These are phyloP conservation scores for Eristalis tenax DNA, from an alignment of 2,888 invertebrate genomes.

Conservation along the genomic window DNA sequence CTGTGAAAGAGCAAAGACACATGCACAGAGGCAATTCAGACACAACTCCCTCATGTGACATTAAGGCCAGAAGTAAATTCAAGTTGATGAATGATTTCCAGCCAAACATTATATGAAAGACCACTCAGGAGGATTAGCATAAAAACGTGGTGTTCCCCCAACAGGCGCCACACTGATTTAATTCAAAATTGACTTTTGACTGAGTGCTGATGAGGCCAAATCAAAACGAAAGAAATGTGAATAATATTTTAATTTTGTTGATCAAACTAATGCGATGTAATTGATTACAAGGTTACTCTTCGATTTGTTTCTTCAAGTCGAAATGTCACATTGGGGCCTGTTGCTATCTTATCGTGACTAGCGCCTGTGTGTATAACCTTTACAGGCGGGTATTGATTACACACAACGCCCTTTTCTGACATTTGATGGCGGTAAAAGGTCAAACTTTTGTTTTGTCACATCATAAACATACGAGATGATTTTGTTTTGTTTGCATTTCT, in stretches of 20 bases:
- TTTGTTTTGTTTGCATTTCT: no score
- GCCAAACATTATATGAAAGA: background rate
- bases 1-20: background rate
- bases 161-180: background rate
- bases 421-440: background rate
- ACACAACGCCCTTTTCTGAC: background rate
- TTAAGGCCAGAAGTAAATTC: conserved; percentile 26
- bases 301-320: background rate
- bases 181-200: background rate
- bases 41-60: conserved; percentile 37
- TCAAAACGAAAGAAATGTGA: background rate
- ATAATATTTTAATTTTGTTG: background rate
- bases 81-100: conserved; percentile 39
- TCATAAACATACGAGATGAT: no score
- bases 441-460: background rate
- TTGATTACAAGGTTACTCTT: background rate
- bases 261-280: background rate
- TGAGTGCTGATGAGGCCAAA: background rate
- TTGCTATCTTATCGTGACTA: background rate
- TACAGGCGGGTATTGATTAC: background rate
- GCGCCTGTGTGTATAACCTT: background rate
- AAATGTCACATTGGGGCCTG: background rate
- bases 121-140: conserved; percentile 25
- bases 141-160: background rate
- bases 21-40: background rate